Base-by-base conservation (phyloP, 2,797 vertebrate genomes). In the Bovichtus variegatus region DNA sequence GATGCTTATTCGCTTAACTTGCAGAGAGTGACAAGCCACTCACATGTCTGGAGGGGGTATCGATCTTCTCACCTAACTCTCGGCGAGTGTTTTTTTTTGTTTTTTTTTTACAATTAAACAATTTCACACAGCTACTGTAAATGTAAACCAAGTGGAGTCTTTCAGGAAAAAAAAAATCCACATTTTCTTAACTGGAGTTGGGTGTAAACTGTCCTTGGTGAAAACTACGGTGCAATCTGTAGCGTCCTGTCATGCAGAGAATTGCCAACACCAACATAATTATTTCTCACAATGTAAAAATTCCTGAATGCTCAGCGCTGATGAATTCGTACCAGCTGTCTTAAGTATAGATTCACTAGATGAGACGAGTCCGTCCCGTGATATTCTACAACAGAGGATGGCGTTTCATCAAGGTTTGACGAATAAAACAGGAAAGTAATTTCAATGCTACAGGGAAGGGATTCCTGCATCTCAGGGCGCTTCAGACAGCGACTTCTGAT, bases 361-460 rank as follows among this genome's bases (percentile, higher is more conserved):
- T 58, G 40, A 80, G 63, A 63, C 21, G 1, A 75, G 79, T 31
- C 59, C 19, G 46, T 57, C 49, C 76, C 49, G 62, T 44, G 40
- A 29, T 71, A 36, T 34, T 60, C 66, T 34, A 73, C 60, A 66
- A 40, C 58, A 65, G 18, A 74, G 49, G 68, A 64, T 36, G 34
- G n/a, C 6, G 58, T 76, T 83, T 83, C 19, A 43, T 75, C 63
- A 62, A 43, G 40, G 60, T 58, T 29, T 47, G 60, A 51, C 66
- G 67, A 21, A 41, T 58, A 62, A 47, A 25, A 69, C 47, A 67
- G 19, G 63, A 80, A 64, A 61, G 57, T 81, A 40, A 67, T 81
- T 73, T 63, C 15, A 78, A 51, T 86, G 91, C 89, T 92, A 90
- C 90, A 89, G 59, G 76, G 83, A 2, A 73, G 71, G 59, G 77